Percentiles rank a stretch among this genome's conserved stretches.
Evolutionary conservation across 2,113 vertebrate species (phyloP).

Genomic region (Crotalus viridis): DNA sequence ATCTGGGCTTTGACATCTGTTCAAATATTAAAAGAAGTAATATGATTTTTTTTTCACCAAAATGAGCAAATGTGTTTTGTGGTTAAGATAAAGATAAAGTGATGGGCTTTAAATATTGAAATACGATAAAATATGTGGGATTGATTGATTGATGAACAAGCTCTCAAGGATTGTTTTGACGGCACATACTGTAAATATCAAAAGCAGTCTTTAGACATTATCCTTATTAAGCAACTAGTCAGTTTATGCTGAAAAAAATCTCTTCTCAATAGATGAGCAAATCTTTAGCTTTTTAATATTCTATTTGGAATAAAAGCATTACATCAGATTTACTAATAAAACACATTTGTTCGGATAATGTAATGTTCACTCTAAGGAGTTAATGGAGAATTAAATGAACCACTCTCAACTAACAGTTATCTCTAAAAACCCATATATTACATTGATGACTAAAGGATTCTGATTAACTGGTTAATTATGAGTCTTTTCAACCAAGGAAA

Average conservation of each 20-base stretch:
- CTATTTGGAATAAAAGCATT: constrained; percentile 36
- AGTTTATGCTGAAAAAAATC: constrained; percentile 9
- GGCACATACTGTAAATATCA: not conserved
- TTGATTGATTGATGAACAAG: not conserved
- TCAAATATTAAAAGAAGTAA: not conserved
- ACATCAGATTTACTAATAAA: constrained; percentile 53
- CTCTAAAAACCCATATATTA: constrained; percentile 47
- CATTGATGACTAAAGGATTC: constrained; percentile 47
- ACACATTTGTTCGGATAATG: constrained; percentile 29
- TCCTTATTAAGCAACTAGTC: not conserved
- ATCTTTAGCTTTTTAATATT: constrained; percentile 18
- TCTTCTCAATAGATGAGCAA: not conserved
- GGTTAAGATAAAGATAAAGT: not conserved
- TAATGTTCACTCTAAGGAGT: constrained; percentile 36
- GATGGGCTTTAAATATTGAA: not conserved
- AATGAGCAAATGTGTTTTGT: not conserved
- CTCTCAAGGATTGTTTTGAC: not conserved
- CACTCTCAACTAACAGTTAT: constrained; percentile 34
- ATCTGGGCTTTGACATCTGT: not conserved
- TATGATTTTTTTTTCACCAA: not conserved
- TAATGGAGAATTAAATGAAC: constrained; percentile 53
- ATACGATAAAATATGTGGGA: not conserved
- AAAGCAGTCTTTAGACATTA: not conserved
- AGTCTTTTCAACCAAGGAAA: constrained; percentile 28
- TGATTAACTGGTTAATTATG: constrained; percentile 52